Base-by-base conservation (phyloP, 1,140 invertebrate species). In the Harpegnathos saltator region DNA sequence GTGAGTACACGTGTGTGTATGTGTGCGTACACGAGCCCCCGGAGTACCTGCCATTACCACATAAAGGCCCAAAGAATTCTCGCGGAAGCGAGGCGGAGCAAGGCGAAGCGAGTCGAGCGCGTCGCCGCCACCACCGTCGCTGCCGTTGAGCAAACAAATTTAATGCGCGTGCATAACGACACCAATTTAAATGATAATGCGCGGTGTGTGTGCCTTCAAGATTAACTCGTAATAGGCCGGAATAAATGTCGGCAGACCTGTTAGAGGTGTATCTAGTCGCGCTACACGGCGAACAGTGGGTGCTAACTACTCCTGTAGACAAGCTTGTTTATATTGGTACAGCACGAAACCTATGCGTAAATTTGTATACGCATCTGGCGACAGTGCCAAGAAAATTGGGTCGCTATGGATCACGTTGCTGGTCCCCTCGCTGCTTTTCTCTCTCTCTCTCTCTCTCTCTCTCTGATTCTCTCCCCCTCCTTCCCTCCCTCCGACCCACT, bases 171-270 rank as follows among this genome's bases (percentile, higher is more conserved):
- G 86, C 71, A 84, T 87, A 89, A 88, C 85, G 86, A 85, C 89
- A 90, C 87, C 90, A 91, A 92, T 92, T 92, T 90, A 90, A 89
- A 88, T 91, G 90, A 93, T 92, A 92, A 92, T 91, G 58, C 80
- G 84, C 82, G 59, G 54, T 87, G 84, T 85, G 83, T 90, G 89
- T 89, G 74, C 84, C 50, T 88, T 83, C 74, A 69, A 89, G 85
- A 91, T 90, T 89, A 91, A 89, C 82, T 86, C 81, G 86, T 91
- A 89, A 89, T 86, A 72, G 84, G 66, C 69, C 54, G 82, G 87
- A 85, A 90, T 90, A 90, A 90, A 90, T 86, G 89, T 87, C 86
- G 85, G 65, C 82, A 50, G 63, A 86, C 82, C 78, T 90, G 89
- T 90, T 90, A 87, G 38, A 80, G 80, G 65, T 78, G 78, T 87